phyloP scores from a whole-genome alignment of 2,797 vertebrate genomes.

The Limosa lapponica region DNA sequence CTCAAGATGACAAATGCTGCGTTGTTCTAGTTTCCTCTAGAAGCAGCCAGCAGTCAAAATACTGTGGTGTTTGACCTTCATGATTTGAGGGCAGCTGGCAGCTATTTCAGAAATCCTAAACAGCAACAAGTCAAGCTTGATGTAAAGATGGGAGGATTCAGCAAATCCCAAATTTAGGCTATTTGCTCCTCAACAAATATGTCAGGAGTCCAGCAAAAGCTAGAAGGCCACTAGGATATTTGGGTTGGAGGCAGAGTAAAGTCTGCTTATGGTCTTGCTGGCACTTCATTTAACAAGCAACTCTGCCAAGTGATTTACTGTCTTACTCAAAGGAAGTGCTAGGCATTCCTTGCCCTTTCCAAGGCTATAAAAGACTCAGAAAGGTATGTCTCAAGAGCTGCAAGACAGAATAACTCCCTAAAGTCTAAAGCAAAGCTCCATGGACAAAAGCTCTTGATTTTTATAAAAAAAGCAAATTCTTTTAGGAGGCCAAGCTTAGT shows the following conservation, averaged over 20 bases:
- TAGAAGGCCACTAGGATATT: background rate
- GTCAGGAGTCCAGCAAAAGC: background rate
- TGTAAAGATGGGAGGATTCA: background rate
- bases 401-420: background rate
- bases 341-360: conserved; percentile 24
- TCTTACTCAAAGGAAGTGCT: conserved; percentile 5
- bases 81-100: background rate
- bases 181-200: background rate
- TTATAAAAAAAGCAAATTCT: background rate
- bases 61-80: background rate
- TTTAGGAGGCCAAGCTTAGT: background rate
- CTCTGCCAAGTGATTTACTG: background rate
- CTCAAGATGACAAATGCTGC: background rate
- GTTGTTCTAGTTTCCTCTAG: background rate
- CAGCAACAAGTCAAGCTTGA: background rate
- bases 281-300: background rate
- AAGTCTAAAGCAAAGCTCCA: background rate
- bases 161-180: background rate
- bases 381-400: background rate
- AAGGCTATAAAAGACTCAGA: background rate
- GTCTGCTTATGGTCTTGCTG: background rate
- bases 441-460: background rate
- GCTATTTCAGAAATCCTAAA: background rate
- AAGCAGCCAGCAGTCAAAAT: background rate
- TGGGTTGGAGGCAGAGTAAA: background rate